Conservation (phyloP, 2,113 vertebrate genomes). For the Columba livia region DNA sequence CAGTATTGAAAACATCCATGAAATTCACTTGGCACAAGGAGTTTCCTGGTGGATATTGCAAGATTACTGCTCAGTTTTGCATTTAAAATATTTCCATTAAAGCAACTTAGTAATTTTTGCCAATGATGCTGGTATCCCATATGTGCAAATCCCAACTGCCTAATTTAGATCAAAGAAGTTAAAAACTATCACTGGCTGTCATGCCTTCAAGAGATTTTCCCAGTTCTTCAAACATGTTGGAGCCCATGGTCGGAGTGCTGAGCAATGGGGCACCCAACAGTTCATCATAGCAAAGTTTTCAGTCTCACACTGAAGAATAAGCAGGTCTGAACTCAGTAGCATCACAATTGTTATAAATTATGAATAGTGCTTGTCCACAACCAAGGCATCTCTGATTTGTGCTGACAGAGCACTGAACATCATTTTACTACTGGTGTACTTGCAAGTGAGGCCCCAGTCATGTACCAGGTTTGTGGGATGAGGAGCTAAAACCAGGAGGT, state of each 20-base stretch:
- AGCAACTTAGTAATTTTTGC: not conserved
- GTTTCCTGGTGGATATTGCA: not conserved
- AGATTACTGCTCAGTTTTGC: not conserved
- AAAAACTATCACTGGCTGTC: not conserved
- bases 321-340: not conserved
- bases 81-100: not conserved
- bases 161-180: not conserved
- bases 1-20: not conserved
- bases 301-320: not conserved
- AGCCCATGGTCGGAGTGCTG: fast-evolving
- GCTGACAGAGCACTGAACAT: not conserved
- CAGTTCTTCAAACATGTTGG: fast-evolving
- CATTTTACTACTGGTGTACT: fast-evolving
- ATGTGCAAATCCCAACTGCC: conserved; percentile 17
- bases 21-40: not conserved
- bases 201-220: not conserved
- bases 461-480: not conserved
- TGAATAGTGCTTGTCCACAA: not conserved
- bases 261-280: not conserved
- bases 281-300: not conserved
- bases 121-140: not conserved
- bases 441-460: not conserved
- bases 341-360: not conserved
- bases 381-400: not conserved
- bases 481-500: not conserved